Percentiles rank a stretch among this genome's conserved stretches.
Conservation (phyloP, 2,888 invertebrate species). For the Agonopterix alstromeriana region DNA sequence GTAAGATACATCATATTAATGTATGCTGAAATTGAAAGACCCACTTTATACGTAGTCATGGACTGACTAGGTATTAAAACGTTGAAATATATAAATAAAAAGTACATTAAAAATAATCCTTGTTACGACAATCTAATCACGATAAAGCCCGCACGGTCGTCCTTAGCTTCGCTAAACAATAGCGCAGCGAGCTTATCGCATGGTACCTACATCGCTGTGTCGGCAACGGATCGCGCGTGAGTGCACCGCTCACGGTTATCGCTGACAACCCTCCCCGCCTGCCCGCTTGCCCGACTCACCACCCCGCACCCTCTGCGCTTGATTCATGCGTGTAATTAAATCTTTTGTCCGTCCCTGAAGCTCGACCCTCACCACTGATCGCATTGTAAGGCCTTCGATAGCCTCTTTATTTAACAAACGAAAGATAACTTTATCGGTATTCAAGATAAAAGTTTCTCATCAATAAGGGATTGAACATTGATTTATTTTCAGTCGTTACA, state of each 20-base stretch:
- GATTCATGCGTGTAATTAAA: conserved; percentile 76
- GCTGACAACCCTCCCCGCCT: conserved; percentile 30
- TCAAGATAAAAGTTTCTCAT: conserved; percentile 41
- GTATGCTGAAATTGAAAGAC: no score
- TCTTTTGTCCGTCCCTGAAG: conserved; percentile 63
- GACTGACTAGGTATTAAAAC: no score
- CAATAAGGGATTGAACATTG: conserved; percentile 50
- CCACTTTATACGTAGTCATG: no score
- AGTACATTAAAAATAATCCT: conserved; percentile 8
- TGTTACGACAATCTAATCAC: conserved; percentile 34
- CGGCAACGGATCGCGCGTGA: conserved; percentile 42
- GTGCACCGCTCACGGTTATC: conserved; percentile 51
- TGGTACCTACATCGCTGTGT: conserved; percentile 29
- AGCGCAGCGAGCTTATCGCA: conserved; percentile 35
- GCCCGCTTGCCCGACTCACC: conserved; percentile 17
- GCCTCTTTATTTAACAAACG: conserved; percentile 46
- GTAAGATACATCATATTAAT: no score
- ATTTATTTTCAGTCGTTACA: conserved; percentile 22
- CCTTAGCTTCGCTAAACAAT: conserved; percentile 44
- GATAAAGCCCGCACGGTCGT: conserved; percentile 54
- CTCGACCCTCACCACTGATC: conserved; percentile 47
- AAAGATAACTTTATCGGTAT: conserved; percentile 26
- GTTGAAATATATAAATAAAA: not conserved
- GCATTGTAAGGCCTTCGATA: conserved; percentile 49
- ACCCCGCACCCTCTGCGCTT: conserved; percentile 44